Evolutionary conservation across 2,113 vertebrate species (phyloP).

Genomic region (Dolichotis patagonum): DNA sequence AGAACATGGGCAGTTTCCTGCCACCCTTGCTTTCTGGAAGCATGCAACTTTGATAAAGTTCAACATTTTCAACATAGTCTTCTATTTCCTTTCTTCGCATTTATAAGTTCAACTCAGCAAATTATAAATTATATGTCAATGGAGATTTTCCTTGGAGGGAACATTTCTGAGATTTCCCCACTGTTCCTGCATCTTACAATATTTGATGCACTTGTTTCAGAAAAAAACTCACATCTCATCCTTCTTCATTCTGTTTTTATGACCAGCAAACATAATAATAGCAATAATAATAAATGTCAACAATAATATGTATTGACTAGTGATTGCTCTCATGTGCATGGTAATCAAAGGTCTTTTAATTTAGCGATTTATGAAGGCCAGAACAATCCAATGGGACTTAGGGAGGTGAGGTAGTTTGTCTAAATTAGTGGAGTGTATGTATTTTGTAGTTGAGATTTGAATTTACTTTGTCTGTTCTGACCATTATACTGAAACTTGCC

Average conservation of each 20-base stretch:
- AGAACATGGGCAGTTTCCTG: neutral
- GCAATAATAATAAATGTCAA: neutral
- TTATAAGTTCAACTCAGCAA: slow-evolving; percentile 4
- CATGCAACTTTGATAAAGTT: neutral
- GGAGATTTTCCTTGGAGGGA: neutral
- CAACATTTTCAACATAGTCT: neutral
- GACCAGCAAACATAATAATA: too few species aligned
- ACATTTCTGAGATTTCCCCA: neutral
- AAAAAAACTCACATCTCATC: neutral
- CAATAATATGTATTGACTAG: neutral
- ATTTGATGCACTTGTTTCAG: neutral
- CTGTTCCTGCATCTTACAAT: neutral
- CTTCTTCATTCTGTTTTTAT: neutral
- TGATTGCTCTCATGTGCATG: neutral
- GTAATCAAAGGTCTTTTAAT: neutral
- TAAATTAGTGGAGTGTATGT: neutral
- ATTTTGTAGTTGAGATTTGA: neutral
- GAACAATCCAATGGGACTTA: neutral
- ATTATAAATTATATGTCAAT: neutral
- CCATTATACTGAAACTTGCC: neutral
- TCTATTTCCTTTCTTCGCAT: neutral
- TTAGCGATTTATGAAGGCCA: neutral
- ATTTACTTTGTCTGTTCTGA: neutral
- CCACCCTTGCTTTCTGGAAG: neutral
- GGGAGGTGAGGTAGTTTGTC: neutral